These are phyloP conservation scores for Hypercompe scribonia DNA, from an alignment of 2,888 invertebrate species.

Conservation along the genomic window DNA sequence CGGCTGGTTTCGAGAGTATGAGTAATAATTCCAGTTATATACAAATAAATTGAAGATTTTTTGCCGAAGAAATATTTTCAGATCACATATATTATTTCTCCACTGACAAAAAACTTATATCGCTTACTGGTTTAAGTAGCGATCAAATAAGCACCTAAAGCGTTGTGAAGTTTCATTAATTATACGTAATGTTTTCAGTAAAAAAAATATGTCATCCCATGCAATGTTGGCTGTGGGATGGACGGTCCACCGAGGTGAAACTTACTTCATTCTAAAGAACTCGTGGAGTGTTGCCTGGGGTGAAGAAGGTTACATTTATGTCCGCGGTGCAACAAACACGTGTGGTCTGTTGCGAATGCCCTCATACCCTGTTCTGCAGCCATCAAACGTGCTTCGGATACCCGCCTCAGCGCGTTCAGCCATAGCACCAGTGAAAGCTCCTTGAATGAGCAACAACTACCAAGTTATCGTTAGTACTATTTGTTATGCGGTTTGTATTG, in stretches of 20 bases:
- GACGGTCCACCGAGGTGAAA: slow-evolving; percentile 63
- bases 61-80: background rate
- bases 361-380: slow-evolving; percentile 68
- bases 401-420: slow-evolving; percentile 32
- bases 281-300: slow-evolving; percentile 74
- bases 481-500: background rate
- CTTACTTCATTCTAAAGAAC: slow-evolving; percentile 78
- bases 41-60: no score
- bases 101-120: background rate
- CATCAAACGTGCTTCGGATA: slow-evolving; percentile 51
- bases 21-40: no score
- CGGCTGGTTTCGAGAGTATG: no score
- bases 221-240: slow-evolving; percentile 79
- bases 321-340: slow-evolving; percentile 71
- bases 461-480: background rate
- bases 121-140: background rate
- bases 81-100: background rate
- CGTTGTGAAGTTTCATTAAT: no score
- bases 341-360: slow-evolving; percentile 73
- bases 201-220: slow-evolving; percentile 60
- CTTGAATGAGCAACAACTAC: background rate
- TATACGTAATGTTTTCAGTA: slow-evolving; percentile 50
- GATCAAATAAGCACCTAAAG: background rate
- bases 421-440: background rate
- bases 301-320: slow-evolving; percentile 68